Evolutionary conservation across 2,797 vertebrate species (phyloP), one percentile per base, ranked within the genome.

Genomic region (Acipenser transmontanus): DNA sequence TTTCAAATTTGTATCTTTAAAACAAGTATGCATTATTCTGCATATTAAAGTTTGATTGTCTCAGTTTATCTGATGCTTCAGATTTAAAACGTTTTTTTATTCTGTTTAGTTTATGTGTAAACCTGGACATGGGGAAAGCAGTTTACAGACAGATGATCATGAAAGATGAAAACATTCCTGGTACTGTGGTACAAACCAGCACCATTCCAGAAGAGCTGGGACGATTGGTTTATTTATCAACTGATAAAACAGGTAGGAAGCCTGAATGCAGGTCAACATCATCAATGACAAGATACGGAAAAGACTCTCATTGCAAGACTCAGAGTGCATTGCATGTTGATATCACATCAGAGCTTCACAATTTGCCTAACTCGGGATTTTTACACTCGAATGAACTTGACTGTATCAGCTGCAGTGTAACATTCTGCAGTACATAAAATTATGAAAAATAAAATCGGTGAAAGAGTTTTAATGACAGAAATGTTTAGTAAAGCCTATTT

Each of bases 141-240:
- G 95, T 93, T 0, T 98, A 97, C 9, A 95, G 94, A 60, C 98
- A 96, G 96, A 96, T 98, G 93, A 98, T 99, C 75, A 98, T 92
- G 92, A 95, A 89, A 72, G 97, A 99, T 7, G 91, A 94, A 74
- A 91, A 94, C 80, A 98, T 99, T 68, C 96, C 97, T 0, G 95
- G 96, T 63, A 98, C 96, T 0, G 96, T 98, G 11, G 97, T 98
- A 59, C 91, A 96, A 73, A 98, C 96, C 72, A 99, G 97, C 84
- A 99, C 97, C 73, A 99, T 99, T 78, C 97, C 97, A 0, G 97
- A 99, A 80, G 96, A 98, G 74, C 83, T 99, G 72, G 96, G 97
- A 34, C 92, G 97, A 61, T 82, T 99, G 34, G 95, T 95, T 13
- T 98, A 99, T 72, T 87, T 98, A 62, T 86, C 98, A 66, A 97